Base-by-base conservation (phyloP, 2,888 invertebrate species). In the Abrostola triplasia region DNA sequence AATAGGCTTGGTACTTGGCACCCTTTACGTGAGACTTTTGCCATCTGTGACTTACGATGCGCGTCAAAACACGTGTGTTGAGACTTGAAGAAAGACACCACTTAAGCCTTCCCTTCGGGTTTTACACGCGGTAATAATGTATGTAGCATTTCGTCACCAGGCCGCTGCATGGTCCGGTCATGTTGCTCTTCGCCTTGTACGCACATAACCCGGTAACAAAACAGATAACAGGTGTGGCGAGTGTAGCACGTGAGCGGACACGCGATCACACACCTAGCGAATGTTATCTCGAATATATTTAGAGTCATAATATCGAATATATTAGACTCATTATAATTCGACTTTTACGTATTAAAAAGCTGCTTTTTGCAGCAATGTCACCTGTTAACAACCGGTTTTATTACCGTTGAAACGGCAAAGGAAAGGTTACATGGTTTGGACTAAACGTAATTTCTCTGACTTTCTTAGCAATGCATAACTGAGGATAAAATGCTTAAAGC, bases 191-290 rank as follows among this genome's bases (percentile, higher is more conserved):
- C 35, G 24, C 11, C 13, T 13, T 7, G 6, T n/a, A 6, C 9
- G 13, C 6, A 38, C 10, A 24, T 65, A 53, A 60, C 48, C 49
- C 11, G 51, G 36, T 56, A 65, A 52, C 51, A 56, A 53, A 55
- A 59, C 12, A 60, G 54, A 36, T 42, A 55, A 40, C 58, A 66
- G 66, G 61, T 62, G 66, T 41, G 47, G 55, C 37, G 11, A 37
- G 13, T 50, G 24, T 36, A 13, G 44, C 60, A 61, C 61, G 50
- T 58, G 49, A 50, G 6, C 13, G 5, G 12, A 40, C 65, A 58
- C 53, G 61, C 54, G 44, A 59, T 48, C 11, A 37, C 11, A 13
- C 11, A 10, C 36, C 44, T 24, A 47, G 44, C n/a, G 35, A 47
- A 37, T 55, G 47, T 24, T 55, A 55, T 55, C 44, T 47, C 13